phyloP scores from a whole-genome alignment of 2,888 invertebrate genomes.

The Synanthedon formicaeformis region DNA sequence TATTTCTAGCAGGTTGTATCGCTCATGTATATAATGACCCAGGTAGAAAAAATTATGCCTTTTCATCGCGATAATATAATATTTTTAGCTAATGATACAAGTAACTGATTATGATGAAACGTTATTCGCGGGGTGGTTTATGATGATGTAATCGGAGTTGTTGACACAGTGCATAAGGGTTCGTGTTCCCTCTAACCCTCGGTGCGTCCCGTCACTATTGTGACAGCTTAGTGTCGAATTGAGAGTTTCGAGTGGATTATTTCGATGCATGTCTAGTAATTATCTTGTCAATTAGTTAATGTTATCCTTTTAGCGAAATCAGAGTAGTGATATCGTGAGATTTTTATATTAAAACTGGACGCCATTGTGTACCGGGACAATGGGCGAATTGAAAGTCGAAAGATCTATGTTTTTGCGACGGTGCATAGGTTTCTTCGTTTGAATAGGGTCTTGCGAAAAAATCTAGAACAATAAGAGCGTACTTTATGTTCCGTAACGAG shows the following conservation, averaged over 20 bases:
- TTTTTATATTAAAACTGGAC: background rate
- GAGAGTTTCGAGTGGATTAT: constrained; percentile 8
- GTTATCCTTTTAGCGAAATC: constrained; percentile 5
- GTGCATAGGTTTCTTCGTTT: constrained; percentile 41
- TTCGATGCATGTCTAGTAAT: constrained; percentile 9
- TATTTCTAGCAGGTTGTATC: too few species aligned
- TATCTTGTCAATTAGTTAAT: constrained; percentile 15
- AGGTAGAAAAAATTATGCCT: background rate
- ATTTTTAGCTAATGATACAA: background rate
- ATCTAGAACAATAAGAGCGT: constrained; percentile 44
- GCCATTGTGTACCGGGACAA: constrained; percentile 9
- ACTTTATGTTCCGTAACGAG: constrained; percentile 60
- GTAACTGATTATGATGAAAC: background rate
- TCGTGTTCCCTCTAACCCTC: constrained; percentile 16
- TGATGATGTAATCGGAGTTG: constrained; percentile 30
- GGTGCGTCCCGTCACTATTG: constrained; percentile 10
- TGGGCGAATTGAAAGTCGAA: constrained; percentile 9
- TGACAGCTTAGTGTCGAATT: constrained; percentile 12
- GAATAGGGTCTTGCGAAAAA: constrained; percentile 49
- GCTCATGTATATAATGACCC: too few species aligned
- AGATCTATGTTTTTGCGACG: constrained; percentile 10
- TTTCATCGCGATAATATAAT: background rate
- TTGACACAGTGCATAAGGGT: constrained; percentile 29
- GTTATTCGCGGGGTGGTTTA: background rate
- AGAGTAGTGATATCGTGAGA: background rate